Evolutionary conservation across 2,797 vertebrate genomes (phyloP), one percentile per base, ranked within the genome.

Genomic region (Micromesistius poutassou): DNA sequence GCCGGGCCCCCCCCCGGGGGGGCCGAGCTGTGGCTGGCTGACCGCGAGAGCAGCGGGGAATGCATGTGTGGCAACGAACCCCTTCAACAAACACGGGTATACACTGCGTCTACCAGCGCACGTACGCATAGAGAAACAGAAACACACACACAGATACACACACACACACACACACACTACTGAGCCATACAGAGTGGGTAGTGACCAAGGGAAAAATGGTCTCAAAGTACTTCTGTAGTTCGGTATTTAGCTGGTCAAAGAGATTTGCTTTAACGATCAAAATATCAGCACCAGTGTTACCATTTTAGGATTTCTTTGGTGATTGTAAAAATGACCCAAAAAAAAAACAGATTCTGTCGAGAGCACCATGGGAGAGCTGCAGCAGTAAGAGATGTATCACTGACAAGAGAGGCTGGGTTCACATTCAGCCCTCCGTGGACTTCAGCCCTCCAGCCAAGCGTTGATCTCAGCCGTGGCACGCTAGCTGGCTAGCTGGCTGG

Each of bases 1-100:
- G 30, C 73, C 78, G 1, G 83, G 79, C 76, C 78, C 75, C 2
- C n/a, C n/a, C n/a, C n/a, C n/a, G n/a, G n/a, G n/a, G n/a, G n/a
- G 1, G 71, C 55, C 82, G 81, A 78, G 86, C 80, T 83, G 72
- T 70, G 76, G 79, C 85, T 85, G 33, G 36, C 79, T 79, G 80
- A 80, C 76, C 80, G 66, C 76, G 73, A 30, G 81, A 83, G 83
- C 83, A 75, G 77, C 78, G 7, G 79, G 68, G 88, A 85, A 86
- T 82, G 50, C 30, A 86, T 85, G 77, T 75, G 79, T 81, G 30
- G 1, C 77, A 68, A 28, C 28, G 25, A 68, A 68, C n/a, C 62
- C 62, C 25, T 28, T 68, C n/a, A 16, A 68, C n/a, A 68, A 28
- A 28, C 62, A 28, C n/a, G 25, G 8, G 12, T n/a, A 62, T 9